phyloP scores from a whole-genome alignment of 2,888 invertebrate species.

The Sinhomidia bicolor region DNA sequence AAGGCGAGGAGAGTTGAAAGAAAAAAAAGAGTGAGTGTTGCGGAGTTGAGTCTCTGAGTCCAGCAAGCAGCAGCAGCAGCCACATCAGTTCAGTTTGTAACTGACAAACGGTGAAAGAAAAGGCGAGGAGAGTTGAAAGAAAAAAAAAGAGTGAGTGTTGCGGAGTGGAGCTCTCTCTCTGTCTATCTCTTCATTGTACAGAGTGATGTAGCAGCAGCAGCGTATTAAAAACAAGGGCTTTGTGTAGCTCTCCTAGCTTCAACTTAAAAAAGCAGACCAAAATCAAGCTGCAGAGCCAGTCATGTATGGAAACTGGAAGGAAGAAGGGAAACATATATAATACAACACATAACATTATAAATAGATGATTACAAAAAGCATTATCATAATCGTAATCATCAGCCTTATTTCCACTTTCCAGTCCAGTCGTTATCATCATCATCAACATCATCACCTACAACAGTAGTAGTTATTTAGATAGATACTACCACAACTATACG shows the following conservation, averaged over 20 bases:
- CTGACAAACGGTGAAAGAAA: constrained; percentile 70
- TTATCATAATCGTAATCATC: constrained; percentile 38
- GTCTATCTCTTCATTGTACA: background rate
- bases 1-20: constrained; percentile 40
- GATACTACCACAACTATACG: background rate
- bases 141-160: background rate
- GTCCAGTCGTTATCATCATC: background rate
- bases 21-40: background rate
- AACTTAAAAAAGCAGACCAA: background rate
- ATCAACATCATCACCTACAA: background rate
- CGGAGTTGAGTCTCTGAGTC: background rate
- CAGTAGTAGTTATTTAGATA: background rate
- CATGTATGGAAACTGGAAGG: constrained; percentile 45
- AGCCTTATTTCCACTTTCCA: constrained; percentile 41
- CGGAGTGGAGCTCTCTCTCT: constrained; percentile 16
- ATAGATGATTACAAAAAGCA: background rate
- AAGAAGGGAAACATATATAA: constrained; percentile 16
- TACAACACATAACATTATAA: background rate
- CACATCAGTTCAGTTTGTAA: constrained; percentile 48
- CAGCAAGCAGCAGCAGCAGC: constrained; percentile 8
- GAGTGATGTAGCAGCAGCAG: background rate
- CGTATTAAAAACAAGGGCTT: constrained; percentile 18
- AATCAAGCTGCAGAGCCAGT: background rate
- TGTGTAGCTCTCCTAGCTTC: background rate
- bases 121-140: constrained; percentile 37